A percentile compares a stretch with the other conserved stretches of the same genome.
phyloP scores from a whole-genome alignment of 2,797 vertebrate genomes.

The Crypturellus tataupa region DNA sequence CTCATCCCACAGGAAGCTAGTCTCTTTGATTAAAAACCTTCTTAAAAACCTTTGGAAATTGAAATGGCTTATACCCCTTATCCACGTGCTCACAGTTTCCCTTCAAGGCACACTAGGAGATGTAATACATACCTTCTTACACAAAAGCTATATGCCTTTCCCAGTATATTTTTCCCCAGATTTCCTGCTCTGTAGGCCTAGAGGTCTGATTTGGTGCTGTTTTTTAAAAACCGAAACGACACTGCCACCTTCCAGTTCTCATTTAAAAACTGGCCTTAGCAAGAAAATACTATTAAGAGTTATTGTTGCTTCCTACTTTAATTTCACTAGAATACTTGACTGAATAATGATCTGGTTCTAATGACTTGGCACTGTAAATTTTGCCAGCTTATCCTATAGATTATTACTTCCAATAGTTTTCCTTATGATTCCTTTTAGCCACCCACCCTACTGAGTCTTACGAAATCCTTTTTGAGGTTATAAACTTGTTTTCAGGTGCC shows the following conservation, averaged over 20 bases:
- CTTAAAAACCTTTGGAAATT: not conserved
- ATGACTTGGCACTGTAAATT: not conserved
- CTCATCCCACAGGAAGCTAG: not conserved
- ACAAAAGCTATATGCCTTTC: not conserved
- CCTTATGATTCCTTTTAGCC: not conserved
- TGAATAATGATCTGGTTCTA: not conserved
- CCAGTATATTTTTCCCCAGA: not conserved
- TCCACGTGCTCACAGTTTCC: rapidly evolving
- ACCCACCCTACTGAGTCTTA: not conserved
- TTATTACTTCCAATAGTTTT: not conserved
- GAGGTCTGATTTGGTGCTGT: not conserved
- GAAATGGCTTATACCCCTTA: not conserved
- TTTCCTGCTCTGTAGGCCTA: not conserved
- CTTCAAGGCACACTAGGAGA: not conserved
- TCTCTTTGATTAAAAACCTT: not conserved
- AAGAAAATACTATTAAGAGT: not conserved
- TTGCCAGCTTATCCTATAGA: not conserved
- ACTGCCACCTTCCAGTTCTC: not conserved
- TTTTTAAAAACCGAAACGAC: not conserved
- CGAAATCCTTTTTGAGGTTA: not conserved
- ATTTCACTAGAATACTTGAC: not conserved
- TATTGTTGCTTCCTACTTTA: not conserved
- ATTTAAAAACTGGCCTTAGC: not conserved
- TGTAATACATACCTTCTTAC: not conserved
- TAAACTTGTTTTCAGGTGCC: not conserved